phyloP scores from a whole-genome alignment of 2,797 vertebrate genomes.

The Acipenser oxyrinchus region DNA sequence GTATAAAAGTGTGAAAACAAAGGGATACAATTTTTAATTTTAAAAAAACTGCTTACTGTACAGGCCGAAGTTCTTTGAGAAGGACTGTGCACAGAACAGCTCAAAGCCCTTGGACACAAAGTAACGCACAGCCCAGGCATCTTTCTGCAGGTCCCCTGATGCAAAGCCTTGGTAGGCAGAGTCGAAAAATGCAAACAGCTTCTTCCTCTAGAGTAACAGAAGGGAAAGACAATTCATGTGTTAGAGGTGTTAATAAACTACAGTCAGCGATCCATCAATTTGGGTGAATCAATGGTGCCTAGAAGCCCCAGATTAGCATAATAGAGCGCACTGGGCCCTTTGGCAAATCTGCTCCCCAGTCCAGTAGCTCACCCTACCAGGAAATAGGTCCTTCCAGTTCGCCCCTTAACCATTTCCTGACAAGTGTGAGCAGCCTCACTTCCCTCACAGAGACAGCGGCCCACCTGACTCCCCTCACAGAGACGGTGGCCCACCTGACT shows the following conservation, averaged over 20 bases:
- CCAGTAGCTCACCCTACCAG: too few relatives aligned
- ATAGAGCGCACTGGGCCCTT: too few relatives aligned
- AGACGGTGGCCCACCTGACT: background rate
- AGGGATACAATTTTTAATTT: too few relatives aligned
- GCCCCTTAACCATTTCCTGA: too few relatives aligned
- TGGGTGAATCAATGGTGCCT: too few relatives aligned
- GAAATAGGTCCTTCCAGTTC: too few relatives aligned
- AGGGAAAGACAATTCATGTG: background rate
- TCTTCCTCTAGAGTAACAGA: slow-evolving; percentile 70
- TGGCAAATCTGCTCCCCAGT: too few relatives aligned
- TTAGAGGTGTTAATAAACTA: too few relatives aligned
- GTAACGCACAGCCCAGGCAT: slow-evolving; percentile 90
- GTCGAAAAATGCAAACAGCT: slow-evolving; percentile 94
- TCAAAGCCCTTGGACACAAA: slow-evolving; percentile 92
- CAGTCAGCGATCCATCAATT: too few relatives aligned
- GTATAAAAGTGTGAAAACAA: too few relatives aligned
- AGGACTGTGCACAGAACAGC: slow-evolving; percentile 95
- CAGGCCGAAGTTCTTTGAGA: slow-evolving; percentile 98
- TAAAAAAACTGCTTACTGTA: slow-evolving; percentile 86
- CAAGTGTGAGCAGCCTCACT: background rate
- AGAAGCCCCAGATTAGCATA: too few relatives aligned
- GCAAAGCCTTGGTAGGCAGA: slow-evolving; percentile 97
- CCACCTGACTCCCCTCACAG: too few relatives aligned
- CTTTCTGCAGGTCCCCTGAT: slow-evolving; percentile 84
- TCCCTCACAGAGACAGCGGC: background rate